These are phyloP conservation scores for Heliothis peltigera DNA, from an alignment of 2,888 invertebrate genomes.

Conservation along the genomic window DNA sequence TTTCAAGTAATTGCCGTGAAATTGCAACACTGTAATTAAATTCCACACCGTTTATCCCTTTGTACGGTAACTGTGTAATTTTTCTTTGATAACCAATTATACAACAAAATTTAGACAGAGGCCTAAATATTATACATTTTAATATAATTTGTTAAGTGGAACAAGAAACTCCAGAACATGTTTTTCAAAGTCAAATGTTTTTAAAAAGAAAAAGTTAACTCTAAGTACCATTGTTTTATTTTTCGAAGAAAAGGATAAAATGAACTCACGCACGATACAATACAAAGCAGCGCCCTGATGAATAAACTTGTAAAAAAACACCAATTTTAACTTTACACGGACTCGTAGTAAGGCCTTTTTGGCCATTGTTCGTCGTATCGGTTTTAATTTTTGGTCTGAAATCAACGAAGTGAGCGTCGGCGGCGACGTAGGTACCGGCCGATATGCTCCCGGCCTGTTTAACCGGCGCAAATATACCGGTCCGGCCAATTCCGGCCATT, in stretches of 20 bases:
- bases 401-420: constrained; percentile 72
- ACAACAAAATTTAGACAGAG: background rate
- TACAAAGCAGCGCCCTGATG: constrained; percentile 20
- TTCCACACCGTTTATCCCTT: background rate
- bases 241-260: constrained; percentile 18
- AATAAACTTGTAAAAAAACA: constrained; percentile 37
- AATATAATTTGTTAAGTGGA: no score
- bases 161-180: no score
- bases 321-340: constrained; percentile 33
- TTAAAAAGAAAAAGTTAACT: background rate
- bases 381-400: constrained; percentile 73
- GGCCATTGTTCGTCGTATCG: constrained; percentile 65
- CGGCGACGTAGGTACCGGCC: constrained; percentile 43
- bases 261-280: background rate
- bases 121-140: no score
- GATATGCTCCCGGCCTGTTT: constrained; percentile 68
- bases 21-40: background rate
- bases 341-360: constrained; percentile 37
- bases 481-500: constrained; percentile 70
- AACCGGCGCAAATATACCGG: constrained; percentile 69
- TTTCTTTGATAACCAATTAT: background rate
- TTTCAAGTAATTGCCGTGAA: background rate
- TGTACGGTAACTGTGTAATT: no score
- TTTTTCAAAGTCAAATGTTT: no score
- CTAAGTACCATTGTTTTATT: background rate